These are phyloP conservation scores for Carabus problematicus DNA, from an alignment of 2,888 invertebrate species.

Conservation along the genomic window DNA sequence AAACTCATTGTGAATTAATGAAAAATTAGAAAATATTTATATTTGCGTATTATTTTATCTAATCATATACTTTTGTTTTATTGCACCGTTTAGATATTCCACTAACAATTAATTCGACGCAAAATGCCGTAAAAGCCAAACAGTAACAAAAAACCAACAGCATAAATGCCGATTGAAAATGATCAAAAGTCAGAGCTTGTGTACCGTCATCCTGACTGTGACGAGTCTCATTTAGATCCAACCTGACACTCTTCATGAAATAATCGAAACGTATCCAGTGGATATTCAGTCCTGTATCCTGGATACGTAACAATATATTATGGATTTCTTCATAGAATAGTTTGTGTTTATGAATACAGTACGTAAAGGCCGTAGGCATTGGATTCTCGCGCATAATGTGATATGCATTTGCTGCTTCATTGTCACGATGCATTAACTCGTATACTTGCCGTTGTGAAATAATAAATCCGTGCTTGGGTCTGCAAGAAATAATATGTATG, in stretches of 20 bases:
- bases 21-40: too few species aligned
- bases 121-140: too few species aligned
- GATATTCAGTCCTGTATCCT: not conserved
- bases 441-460: conserved; percentile 8
- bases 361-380: conserved; percentile 33
- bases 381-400: conserved; percentile 19
- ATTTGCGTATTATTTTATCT: too few species aligned
- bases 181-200: conserved; percentile 10
- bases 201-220: not conserved
- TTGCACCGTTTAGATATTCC: too few species aligned
- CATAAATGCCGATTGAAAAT: conserved; percentile 14
- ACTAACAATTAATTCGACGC: too few species aligned
- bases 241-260: not conserved
- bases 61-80: too few species aligned
- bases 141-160: not conserved
- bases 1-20: too few species aligned
- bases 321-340: conserved; percentile 29
- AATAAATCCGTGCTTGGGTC: not conserved
- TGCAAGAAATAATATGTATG: not conserved
- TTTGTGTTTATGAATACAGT: conserved; percentile 21
- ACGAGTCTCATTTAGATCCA: not conserved
- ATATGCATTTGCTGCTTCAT: not conserved
- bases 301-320: not conserved
- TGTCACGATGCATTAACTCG: not conserved
- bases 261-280: conserved; percentile 1